These are phyloP conservation scores for Brachypodius melanocephalos DNA, from an alignment of 2,113 vertebrate genomes.

Conservation along the genomic window DNA sequence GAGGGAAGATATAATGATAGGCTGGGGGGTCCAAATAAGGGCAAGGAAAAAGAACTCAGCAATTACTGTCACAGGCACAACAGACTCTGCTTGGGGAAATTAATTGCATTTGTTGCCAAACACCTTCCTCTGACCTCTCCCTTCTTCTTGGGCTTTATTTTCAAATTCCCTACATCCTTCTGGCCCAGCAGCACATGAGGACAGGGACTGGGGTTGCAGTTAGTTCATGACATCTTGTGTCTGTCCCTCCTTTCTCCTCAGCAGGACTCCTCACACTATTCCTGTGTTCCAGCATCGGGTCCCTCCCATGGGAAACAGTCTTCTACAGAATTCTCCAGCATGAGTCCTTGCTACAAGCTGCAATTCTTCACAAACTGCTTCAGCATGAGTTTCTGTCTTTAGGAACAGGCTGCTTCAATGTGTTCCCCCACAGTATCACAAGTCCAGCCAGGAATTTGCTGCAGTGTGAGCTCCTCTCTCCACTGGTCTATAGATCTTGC, in stretches of 20 bases:
- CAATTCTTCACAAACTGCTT: neutral
- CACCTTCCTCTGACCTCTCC: neutral
- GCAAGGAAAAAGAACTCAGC: neutral
- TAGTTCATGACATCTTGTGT: neutral
- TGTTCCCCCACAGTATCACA: rapidly evolving
- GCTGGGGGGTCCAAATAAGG: neutral
- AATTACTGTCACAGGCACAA: neutral
- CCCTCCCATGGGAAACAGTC: neutral
- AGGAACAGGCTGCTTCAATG: neutral
- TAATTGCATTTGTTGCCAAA: neutral
- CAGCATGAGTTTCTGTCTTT: rapidly evolving
- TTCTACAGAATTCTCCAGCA: neutral
- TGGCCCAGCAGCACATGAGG: too few relatives aligned
- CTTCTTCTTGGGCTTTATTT: neutral
- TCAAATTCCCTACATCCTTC: neutral
- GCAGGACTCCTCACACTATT: neutral
- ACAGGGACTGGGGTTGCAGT: neutral
- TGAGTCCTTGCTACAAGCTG: neutral
- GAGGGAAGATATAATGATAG: neutral
- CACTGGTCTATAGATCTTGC: neutral
- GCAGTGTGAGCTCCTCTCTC: neutral
- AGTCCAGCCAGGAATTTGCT: neutral
- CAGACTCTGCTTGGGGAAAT: neutral
- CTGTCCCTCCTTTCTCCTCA: neutral
- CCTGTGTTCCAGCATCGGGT: neutral